These are phyloP conservation scores for Coleophora flavipennella DNA, from an alignment of 2,888 invertebrate species.

Conservation along the genomic window DNA sequence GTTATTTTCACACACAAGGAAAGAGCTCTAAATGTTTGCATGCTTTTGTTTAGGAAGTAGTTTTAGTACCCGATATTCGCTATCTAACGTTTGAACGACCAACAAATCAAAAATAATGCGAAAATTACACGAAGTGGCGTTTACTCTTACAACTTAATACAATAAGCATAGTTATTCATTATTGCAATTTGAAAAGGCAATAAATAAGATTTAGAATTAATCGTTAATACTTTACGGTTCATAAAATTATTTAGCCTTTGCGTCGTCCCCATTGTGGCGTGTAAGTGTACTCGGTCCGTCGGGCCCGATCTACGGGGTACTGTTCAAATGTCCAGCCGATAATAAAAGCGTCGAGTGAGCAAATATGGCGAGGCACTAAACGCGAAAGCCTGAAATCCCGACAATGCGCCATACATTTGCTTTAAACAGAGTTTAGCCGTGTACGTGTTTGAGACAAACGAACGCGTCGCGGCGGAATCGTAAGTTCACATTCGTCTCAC, in stretches of 20 bases:
- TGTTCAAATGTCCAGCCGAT: constrained; percentile 27
- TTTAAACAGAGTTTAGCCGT: constrained; percentile 51
- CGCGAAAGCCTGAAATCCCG: constrained; percentile 38
- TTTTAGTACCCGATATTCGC: too few relatives aligned
- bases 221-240: constrained; percentile 43
- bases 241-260: constrained; percentile 24
- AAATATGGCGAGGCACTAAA: constrained; percentile 50
- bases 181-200: neutral
- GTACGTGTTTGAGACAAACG: constrained; percentile 68
- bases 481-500: constrained; percentile 69
- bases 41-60: too few relatives aligned
- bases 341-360: constrained; percentile 54
- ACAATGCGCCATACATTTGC: constrained; percentile 60
- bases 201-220: constrained; percentile 27
- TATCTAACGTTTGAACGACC: too few relatives aligned
- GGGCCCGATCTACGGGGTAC: constrained; percentile 30
- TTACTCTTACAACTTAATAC: neutral
- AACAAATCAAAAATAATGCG: too few relatives aligned
- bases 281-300: constrained; percentile 19
- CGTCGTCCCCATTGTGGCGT: constrained; percentile 1
- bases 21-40: too few relatives aligned
- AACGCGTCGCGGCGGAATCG: constrained; percentile 45
- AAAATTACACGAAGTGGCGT: too few relatives aligned
- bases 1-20: too few relatives aligned
- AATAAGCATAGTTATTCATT: too few relatives aligned